Base-by-base conservation (phyloP, 2,113 vertebrate species). In the Eubucco bourcierii region DNA sequence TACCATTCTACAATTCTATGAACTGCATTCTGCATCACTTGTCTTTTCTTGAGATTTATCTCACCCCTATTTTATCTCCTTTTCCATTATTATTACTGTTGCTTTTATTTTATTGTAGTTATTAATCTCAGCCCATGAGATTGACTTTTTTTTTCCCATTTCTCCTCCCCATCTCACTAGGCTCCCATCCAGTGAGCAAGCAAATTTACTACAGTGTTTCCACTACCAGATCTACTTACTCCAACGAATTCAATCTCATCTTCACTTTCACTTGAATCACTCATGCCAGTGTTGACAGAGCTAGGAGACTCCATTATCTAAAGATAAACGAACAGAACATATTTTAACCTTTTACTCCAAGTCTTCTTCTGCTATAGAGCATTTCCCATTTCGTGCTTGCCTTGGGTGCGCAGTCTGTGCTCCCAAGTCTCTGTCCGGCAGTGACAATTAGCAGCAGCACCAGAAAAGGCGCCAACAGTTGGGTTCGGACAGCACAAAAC, bases 211-310 rank as follows among this genome's bases (percentile, higher is more conserved):
- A 68, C 4, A 6, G 4, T 2, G 5, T n/a, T 83, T 15, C 31
- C 50, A 47, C 12, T 6, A 16, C 20, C 27, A 53, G 5, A 3
- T 34, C 47, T 96, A 98, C 97, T 97, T 97, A 98, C 98, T 94
- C 96, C 87, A 87, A 98, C 28, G 12, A 98, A 98, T 90, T 97
- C 95, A 76, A 98, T 96, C 50, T 98, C 98, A 7, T 98, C 97
- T 84, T 98, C 98, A 23, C 97, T 97, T 67, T 96, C 96, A 59
- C 59, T 1, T 9, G 88, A 70, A 15, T 88, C 75, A 37, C 84
- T 81, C 64, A 87, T 77, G 0, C 0, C 7, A 63, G 33, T 5
- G 10, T 15, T 65, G 11, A 71, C 19, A 61, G 97, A 74, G 44
- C n/a, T 84, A 46, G 2, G 47, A 81, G 88, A 83, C 53, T 96